These are phyloP conservation scores for Sylvia borin DNA, from an alignment of 2,797 vertebrate genomes.

Conservation along the genomic window DNA sequence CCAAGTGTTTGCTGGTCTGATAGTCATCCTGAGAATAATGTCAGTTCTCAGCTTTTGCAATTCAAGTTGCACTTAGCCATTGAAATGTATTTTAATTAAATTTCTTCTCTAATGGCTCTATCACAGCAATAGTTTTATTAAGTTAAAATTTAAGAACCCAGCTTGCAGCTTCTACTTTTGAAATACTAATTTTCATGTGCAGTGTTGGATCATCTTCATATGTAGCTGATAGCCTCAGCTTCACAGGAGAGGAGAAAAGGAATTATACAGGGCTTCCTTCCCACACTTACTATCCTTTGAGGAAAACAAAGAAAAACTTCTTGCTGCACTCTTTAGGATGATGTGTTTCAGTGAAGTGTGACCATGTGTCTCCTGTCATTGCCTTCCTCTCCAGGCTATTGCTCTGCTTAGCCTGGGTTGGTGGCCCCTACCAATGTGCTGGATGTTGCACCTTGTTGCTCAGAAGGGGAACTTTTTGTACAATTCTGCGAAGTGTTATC, in stretches of 20 bases:
- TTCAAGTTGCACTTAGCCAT: background rate
- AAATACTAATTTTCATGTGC: background rate
- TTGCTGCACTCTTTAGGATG: background rate
- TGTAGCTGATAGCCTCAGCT: background rate
- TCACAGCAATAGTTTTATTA: background rate
- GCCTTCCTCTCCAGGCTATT: background rate
- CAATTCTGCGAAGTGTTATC: background rate
- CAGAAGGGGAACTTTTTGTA: background rate
- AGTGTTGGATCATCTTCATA: fast-evolving
- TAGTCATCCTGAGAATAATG: background rate
- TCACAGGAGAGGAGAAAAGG: background rate
- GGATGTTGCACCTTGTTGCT: background rate
- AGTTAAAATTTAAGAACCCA: background rate
- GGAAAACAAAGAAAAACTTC: background rate
- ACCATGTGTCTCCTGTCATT: background rate
- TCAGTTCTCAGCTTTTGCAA: background rate
- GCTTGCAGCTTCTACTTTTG: background rate
- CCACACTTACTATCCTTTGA: background rate
- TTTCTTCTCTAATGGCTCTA: background rate
- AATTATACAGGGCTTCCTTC: background rate
- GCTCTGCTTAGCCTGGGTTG: background rate
- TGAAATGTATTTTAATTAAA: background rate
- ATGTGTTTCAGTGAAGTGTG: background rate
- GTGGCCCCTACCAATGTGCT: background rate
- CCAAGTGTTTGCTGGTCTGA: background rate